Conservation (phyloP, 2,888 invertebrate species). For the Pammene aurita region DNA sequence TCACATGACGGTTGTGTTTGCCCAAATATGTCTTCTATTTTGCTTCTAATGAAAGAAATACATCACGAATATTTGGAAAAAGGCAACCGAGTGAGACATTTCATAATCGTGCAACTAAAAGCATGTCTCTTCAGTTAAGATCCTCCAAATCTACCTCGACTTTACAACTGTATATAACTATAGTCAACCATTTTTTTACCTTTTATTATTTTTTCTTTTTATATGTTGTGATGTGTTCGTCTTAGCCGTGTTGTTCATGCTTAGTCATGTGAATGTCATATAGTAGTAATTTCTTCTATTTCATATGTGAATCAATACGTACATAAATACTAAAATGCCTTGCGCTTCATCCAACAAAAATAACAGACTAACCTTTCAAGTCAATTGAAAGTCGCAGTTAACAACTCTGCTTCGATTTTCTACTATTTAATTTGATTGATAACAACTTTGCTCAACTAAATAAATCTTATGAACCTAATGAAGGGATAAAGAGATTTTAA, state of each 20-base stretch:
- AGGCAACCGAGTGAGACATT: background rate
- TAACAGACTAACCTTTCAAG: slow-evolving; percentile 5
- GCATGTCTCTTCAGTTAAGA: slow-evolving; percentile 2
- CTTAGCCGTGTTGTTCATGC: background rate
- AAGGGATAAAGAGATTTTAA: too few species aligned
- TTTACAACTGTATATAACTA: background rate
- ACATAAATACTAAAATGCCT: background rate
- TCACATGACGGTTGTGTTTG: background rate
- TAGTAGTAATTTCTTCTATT: slow-evolving; percentile 1
- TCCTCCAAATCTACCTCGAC: background rate
- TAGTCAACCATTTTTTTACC: background rate
- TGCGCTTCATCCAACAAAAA: slow-evolving; percentile 1
- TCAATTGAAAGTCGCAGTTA: background rate
- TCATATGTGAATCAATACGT: background rate
- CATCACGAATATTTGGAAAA: background rate
- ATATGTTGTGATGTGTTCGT: slow-evolving; percentile 18
- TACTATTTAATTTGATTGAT: too few species aligned
- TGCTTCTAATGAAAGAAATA: background rate
- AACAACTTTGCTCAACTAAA: too few species aligned
- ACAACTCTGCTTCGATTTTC: background rate
- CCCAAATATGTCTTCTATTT: background rate
- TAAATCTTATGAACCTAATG: too few species aligned
- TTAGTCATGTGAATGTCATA: slow-evolving; percentile 6
- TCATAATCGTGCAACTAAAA: slow-evolving; percentile 13
- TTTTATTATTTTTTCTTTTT: slow-evolving; percentile 7